Evolutionary conservation across 2,797 vertebrate genomes (phyloP), one percentile per base, ranked within the genome.

Genomic region (Muscicapa comitata): DNA sequence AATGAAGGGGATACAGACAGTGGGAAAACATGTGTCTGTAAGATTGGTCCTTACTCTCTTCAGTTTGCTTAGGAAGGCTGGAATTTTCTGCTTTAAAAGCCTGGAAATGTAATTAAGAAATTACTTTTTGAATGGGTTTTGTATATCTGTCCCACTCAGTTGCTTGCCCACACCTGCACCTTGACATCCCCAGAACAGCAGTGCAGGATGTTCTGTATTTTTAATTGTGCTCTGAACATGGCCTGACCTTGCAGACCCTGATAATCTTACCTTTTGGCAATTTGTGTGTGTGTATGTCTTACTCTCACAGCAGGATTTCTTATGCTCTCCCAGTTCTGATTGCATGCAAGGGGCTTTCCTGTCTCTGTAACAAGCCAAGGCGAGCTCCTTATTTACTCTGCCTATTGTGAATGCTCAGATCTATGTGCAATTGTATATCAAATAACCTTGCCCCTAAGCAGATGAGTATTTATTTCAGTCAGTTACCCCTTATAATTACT

Each of bases 401-500:
- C 65, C 96, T 96, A 94, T 96, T 96, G 97, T 97, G 97, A 89
- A 37, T 79, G 97, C 51, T 92, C 96, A 97, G 74, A 93, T 97
- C 88, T 94, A 96, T 93, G 92, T 95, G 93, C 97, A 97, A 95
- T 97, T 98, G 97, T 98, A 81, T 97, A 96, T 97, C 97, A 98
- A 97, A 98, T 98, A 98, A 98, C 97, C 97, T 97, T 96, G 96
- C 96, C 97, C 95, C 97, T 98, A 97, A 98, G 98, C 98, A 99
- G 98, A 98, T 98, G 98, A 98, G 98, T 98, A 98, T 98, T 98
- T 98, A 98, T 98, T 99, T 98, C 98, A 98, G 98, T 98, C 97
- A 98, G 98, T 99, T 99, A 99, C 98, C 98, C 98, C 97, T 97
- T 98, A 98, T 99, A 99, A 99, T 99, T 99, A 98, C 98, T 98